Evolutionary conservation across 1,140 invertebrate genomes (phyloP).

Genomic region (Andrena cerasifolii): DNA sequence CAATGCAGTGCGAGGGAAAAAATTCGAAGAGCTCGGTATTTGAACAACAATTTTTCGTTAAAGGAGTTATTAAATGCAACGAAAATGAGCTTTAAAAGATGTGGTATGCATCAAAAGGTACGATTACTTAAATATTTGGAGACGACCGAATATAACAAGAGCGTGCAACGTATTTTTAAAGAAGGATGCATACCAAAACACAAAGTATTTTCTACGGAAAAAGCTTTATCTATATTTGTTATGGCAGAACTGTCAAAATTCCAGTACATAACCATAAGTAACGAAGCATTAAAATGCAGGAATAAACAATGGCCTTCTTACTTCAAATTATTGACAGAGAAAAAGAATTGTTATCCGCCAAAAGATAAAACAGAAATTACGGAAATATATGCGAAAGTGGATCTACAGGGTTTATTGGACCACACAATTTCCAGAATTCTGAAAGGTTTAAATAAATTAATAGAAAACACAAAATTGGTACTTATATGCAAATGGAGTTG

Average conservation of each 20-base stretch:
- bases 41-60: too few species aligned
- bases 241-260: background rate
- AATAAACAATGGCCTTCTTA: background rate
- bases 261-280: background rate
- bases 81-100: too few species aligned
- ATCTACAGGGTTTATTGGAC: too few species aligned
- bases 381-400: background rate
- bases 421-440: slow-evolving; percentile 10
- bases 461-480: background rate
- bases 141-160: background rate
- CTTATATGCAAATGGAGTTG: slow-evolving; percentile 9
- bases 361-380: background rate
- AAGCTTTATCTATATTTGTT: slow-evolving; percentile 1
- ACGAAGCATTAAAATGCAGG: background rate
- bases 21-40: too few species aligned
- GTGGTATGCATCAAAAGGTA: background rate
- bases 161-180: background rate
- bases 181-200: too few species aligned
- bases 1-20: too few species aligned
- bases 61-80: too few species aligned
- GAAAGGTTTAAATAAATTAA: background rate
- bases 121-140: background rate
- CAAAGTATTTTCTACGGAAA: background rate
- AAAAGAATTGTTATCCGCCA: background rate
- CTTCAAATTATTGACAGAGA: slow-evolving; percentile 2